Evolutionary conservation across 2,113 vertebrate genomes (phyloP).

Genomic region (Chrysemys picta): DNA sequence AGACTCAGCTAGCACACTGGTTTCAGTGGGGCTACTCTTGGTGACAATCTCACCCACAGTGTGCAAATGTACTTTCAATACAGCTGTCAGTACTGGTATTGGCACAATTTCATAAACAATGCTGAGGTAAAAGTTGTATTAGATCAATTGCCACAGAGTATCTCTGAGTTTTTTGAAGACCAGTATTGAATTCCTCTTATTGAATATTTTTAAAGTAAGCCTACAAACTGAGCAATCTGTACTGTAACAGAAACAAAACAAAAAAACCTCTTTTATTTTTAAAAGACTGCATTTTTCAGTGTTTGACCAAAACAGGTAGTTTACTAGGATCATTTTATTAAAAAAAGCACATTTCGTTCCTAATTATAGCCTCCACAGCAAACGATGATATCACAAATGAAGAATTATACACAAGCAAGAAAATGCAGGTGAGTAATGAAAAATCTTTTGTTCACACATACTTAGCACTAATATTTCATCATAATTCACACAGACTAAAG

Average conservation of each 20-base stretch:
- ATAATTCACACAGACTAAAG: neutral
- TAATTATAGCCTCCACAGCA: neutral
- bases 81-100: constrained; percentile 36
- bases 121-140: constrained; percentile 55
- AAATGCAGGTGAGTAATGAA: neutral
- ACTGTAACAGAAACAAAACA: neutral
- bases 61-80: neutral
- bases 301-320: neutral
- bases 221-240: neutral
- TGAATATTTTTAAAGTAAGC: constrained; percentile 65
- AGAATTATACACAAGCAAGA: neutral
- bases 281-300: constrained; percentile 19
- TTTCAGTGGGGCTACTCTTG: neutral
- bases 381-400: neutral
- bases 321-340: neutral
- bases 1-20: neutral
- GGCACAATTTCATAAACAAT: constrained; percentile 47
- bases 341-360: neutral
- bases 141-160: constrained; percentile 58
- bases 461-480: neutral
- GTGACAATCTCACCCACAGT: rapidly evolving
- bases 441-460: neutral
- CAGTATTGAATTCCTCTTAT: constrained; percentile 32
- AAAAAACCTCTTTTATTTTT: neutral
- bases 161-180: constrained; percentile 22